phyloP scores from a whole-genome alignment of 2,113 vertebrate species.

The Tor tambroides region DNA sequence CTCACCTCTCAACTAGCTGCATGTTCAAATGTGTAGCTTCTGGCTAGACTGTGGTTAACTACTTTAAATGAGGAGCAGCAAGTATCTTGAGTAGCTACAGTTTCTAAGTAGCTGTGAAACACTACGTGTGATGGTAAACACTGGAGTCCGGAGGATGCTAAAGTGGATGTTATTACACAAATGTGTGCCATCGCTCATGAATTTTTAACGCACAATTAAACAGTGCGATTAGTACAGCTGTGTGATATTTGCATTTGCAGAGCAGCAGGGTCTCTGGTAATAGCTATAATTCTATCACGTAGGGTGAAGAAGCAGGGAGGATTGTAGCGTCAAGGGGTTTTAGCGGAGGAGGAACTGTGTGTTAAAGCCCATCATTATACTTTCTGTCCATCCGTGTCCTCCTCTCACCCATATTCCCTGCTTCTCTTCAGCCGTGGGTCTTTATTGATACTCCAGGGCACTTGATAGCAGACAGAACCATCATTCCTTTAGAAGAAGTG shows the following conservation, averaged over 20 bases:
- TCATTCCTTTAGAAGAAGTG: not conserved
- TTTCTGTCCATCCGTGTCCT: conserved; percentile 1
- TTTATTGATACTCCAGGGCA: conserved; percentile 1
- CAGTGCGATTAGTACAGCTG: conserved; percentile 27
- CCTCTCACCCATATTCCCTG: not conserved
- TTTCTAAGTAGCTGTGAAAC: conserved; percentile 10
- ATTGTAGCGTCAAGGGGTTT: not conserved
- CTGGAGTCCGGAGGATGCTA: conserved; percentile 11
- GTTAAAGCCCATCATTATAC: conserved; percentile 30
- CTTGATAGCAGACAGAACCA: not conserved
- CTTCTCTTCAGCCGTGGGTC: not conserved
- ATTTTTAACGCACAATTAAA: conserved; percentile 32
- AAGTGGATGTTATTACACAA: conserved; percentile 35
- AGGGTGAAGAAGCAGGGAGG: not conserved
- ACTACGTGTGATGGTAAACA: conserved; percentile 5
- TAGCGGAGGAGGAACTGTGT: conserved; percentile 1
- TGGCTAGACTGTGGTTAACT: not conserved
- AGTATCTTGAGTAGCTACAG: not conserved
- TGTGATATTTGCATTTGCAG: conserved; percentile 28
- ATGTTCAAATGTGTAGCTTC: not conserved
- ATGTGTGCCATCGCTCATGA: conserved; percentile 21
- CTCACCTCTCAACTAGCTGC: not conserved
- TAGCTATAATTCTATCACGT: conserved; percentile 12
- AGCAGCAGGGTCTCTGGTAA: conserved; percentile 20
- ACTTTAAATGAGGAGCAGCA: not conserved